Evolutionary conservation across 2,797 vertebrate species (phyloP).

Genomic region (Syncerus caffer): DNA sequence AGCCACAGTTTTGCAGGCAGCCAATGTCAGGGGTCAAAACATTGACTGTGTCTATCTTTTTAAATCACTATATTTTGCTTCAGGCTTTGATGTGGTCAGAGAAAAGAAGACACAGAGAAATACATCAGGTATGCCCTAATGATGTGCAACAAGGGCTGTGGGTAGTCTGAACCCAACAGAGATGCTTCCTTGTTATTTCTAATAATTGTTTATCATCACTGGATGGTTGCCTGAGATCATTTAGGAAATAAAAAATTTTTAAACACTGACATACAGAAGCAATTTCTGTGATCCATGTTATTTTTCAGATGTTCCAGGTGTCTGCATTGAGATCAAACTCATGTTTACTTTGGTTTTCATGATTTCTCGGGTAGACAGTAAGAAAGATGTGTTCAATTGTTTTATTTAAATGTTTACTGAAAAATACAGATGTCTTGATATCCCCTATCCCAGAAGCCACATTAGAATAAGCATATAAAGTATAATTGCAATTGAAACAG

Average conservation of each 20-base stretch:
- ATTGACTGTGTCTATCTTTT: slow-evolving; percentile 56
- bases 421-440: slow-evolving; percentile 28
- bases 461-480: slow-evolving; percentile 6
- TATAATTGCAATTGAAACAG: slow-evolving; percentile 16
- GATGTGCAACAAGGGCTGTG: slow-evolving; percentile 63
- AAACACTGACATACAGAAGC: slow-evolving; percentile 18
- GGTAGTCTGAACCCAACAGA: slow-evolving; percentile 39
- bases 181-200: slow-evolving; percentile 68
- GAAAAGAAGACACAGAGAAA: slow-evolving; percentile 75
- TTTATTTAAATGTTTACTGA: slow-evolving; percentile 44
- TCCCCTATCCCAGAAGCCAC: background rate
- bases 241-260: slow-evolving; percentile 51
- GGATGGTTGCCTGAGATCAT: slow-evolving; percentile 72
- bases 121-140: slow-evolving; percentile 69
- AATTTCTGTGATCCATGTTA: slow-evolving; percentile 74
- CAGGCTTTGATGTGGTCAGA: slow-evolving; percentile 71
- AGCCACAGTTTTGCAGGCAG: background rate
- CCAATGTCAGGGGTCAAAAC: slow-evolving; percentile 52
- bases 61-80: slow-evolving; percentile 55
- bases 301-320: slow-evolving; percentile 65
- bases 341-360: slow-evolving; percentile 66
- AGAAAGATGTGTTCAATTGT: background rate
- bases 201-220: slow-evolving; percentile 76
- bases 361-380: slow-evolving; percentile 26
- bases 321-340: slow-evolving; percentile 53